phyloP scores from a whole-genome alignment of 2,888 invertebrate genomes.

The Osmoderma eremita region DNA sequence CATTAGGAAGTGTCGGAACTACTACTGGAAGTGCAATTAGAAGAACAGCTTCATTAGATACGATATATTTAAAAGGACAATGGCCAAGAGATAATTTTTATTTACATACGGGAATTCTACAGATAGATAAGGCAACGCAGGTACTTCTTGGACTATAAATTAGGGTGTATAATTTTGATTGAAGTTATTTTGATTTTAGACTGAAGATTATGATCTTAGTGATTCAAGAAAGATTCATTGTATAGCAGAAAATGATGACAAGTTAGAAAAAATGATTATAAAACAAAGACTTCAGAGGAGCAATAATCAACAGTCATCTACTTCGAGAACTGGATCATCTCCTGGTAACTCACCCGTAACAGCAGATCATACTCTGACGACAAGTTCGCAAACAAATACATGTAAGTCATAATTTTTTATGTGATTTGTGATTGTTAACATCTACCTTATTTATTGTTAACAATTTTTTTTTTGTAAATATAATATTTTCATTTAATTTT shows the following conservation, averaged over 20 bases:
- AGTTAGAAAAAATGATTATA: constrained; percentile 69
- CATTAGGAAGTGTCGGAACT: constrained; percentile 63
- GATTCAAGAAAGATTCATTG: constrained; percentile 66
- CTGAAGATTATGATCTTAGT: constrained; percentile 71
- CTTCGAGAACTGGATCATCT: constrained; percentile 47
- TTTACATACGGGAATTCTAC: constrained; percentile 73
- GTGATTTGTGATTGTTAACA: neutral
- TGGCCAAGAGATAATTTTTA: constrained; percentile 79
- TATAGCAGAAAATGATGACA: constrained; percentile 68
- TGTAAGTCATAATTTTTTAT: constrained; percentile 47
- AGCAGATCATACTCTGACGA: constrained; percentile 68
- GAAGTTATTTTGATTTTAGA: constrained; percentile 64
- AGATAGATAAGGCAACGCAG: constrained; percentile 84
- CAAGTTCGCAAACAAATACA: constrained; percentile 65
- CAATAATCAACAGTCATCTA: constrained; percentile 56
- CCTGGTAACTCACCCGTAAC: constrained; percentile 63
- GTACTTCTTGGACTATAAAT: constrained; percentile 62
- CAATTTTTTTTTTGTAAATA: no score
- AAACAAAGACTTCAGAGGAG: constrained; percentile 68
- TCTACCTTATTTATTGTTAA: no score
- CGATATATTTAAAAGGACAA: constrained; percentile 81
- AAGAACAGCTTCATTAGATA: constrained; percentile 82
- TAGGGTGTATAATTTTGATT: constrained; percentile 39
- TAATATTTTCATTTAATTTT: no score
- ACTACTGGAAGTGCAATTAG: constrained; percentile 71